Conservation (phyloP, 2,113 vertebrate species). For the Saguinus midas region DNA sequence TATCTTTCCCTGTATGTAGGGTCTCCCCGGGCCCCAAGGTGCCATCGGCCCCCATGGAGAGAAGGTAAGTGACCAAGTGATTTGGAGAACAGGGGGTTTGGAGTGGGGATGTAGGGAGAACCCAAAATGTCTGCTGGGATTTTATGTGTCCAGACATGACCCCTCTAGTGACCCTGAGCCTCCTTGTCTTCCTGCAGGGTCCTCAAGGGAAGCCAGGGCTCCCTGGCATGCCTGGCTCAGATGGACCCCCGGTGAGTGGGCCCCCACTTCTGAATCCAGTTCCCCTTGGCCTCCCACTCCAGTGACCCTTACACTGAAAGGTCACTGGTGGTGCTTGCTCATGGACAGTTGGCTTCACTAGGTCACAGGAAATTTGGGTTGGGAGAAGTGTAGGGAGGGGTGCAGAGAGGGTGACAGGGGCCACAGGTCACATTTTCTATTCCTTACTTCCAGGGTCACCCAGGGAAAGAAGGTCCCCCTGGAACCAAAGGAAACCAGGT, state of each 20-base stretch:
- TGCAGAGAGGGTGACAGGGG: neutral
- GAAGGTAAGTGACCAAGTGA: constrained; percentile 79
- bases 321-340: neutral
- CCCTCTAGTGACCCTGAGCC: neutral
- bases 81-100: neutral
- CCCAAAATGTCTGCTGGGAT: neutral
- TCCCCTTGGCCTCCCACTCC: neutral
- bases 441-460: constrained; percentile 86
- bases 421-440: neutral
- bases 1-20: constrained; percentile 67
- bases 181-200: constrained; percentile 81
- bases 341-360: neutral
- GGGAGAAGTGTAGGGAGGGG: neutral
- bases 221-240: constrained; percentile 93
- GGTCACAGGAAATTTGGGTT: neutral
- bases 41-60: constrained; percentile 85
- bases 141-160: neutral
- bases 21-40: constrained; percentile 86
- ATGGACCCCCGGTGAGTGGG: constrained; percentile 91
- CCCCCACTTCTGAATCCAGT: neutral
- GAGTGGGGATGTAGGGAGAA: neutral
- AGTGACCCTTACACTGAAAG: neutral
- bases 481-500: constrained; percentile 95
- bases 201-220: constrained; percentile 93
- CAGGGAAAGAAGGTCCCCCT: constrained; percentile 91